phyloP scores from a whole-genome alignment of 2,888 invertebrate genomes.

The Papilio demoleus region DNA sequence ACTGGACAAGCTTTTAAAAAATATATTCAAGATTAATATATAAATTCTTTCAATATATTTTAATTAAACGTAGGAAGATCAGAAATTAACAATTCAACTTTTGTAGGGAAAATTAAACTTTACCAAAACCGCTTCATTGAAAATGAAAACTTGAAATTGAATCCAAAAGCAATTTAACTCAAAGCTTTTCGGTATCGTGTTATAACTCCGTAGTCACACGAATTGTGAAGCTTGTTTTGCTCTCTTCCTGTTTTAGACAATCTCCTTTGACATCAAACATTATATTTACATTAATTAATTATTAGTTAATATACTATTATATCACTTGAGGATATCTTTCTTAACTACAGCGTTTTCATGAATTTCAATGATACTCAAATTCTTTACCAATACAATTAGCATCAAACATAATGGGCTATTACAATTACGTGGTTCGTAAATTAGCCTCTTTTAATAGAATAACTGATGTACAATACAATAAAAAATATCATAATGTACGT shows the following conservation, averaged over 20 bases:
- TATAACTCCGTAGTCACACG: neutral
- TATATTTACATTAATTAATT: neutral
- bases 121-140: neutral
- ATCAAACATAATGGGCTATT: conserved; percentile 27
- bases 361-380: neutral
- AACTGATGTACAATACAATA: conserved; percentile 27
- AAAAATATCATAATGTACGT: conserved; percentile 34
- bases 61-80: neutral
- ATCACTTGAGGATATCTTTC: neutral
- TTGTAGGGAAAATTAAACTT: neutral
- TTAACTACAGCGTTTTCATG: neutral
- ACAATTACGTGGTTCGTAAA: conserved; percentile 29
- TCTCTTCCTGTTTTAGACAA: neutral
- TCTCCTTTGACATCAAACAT: neutral
- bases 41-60: too few relatives aligned
- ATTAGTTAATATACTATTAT: neutral
- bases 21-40: too few relatives aligned
- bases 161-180: conserved; percentile 1
- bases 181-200: neutral
- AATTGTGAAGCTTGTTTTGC: neutral
- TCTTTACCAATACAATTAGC: conserved; percentile 10
- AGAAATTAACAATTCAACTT: neutral
- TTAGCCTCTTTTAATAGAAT: conserved; percentile 35
- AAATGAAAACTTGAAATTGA: neutral
- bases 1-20: too few relatives aligned